Percentiles rank a stretch among this genome's conserved stretches.
phyloP scores from a whole-genome alignment of 2,797 vertebrate genomes.

The Urocyon cinereoargenteus region DNA sequence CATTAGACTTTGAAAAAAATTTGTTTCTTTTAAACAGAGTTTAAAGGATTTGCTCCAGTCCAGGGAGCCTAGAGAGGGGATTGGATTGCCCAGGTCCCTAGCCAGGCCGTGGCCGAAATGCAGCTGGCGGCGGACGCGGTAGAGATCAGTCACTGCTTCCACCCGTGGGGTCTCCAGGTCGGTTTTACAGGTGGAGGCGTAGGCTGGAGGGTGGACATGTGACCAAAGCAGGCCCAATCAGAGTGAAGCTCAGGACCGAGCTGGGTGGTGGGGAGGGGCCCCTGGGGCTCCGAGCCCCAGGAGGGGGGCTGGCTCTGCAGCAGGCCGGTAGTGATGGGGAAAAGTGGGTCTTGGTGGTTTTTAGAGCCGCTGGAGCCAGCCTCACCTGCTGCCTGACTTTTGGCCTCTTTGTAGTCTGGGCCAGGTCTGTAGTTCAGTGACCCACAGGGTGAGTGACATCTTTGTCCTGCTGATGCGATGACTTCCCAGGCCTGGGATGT shows the following conservation, averaged over 20 bases:
- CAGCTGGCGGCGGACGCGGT: neutral
- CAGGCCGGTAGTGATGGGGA: neutral
- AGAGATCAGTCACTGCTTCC: neutral
- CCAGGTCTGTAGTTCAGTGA: neutral
- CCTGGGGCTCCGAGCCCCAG: accelerated
- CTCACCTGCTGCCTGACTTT: neutral
- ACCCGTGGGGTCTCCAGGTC: too few relatives aligned
- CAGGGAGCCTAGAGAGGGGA: neutral
- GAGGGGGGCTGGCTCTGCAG: neutral
- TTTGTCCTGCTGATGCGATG: neutral
- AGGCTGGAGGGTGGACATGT: neutral
- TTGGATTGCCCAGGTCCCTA: neutral
- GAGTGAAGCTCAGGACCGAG: neutral
- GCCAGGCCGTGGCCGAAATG: neutral
- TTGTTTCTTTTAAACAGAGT: neutral
- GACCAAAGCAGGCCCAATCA: neutral
- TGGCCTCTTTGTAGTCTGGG: neutral
- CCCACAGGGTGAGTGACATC: accelerated
- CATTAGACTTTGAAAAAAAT: neutral
- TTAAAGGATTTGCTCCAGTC: neutral
- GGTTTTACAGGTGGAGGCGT: neutral
- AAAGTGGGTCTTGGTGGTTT: neutral
- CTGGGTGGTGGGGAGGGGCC: neutral
- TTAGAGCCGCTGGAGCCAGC: neutral
- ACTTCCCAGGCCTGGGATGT: neutral